Evolutionary conservation across 2,797 vertebrate species (phyloP).

Genomic region (Sebastes paucispinis): DNA sequence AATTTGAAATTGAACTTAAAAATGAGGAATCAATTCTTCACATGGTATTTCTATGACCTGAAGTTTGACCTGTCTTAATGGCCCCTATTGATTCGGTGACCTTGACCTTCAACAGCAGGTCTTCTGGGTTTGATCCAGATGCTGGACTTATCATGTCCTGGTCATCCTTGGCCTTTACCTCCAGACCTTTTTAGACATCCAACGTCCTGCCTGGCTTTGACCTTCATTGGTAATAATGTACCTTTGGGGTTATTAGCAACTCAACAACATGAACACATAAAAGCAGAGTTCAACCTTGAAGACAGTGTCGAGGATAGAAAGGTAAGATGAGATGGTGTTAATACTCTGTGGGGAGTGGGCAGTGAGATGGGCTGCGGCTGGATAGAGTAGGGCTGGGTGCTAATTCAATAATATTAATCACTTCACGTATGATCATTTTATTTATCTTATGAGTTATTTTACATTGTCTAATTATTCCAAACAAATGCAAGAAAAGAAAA

Average conservation of each 20-base stretch:
- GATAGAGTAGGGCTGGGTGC: neutral
- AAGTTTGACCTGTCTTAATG: neutral
- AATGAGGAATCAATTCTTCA: neutral
- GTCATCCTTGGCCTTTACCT: conserved; percentile 54
- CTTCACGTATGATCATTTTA: too few species aligned
- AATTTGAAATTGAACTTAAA: neutral
- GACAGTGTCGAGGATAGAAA: neutral
- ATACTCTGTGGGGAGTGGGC: neutral
- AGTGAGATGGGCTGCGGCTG: neutral
- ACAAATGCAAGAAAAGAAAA: too few species aligned
- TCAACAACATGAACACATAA: neutral
- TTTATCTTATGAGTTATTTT: too few species aligned
- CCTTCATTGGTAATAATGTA: conserved; percentile 20
- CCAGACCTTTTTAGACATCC: conserved; percentile 1
- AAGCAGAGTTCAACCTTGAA: neutral
- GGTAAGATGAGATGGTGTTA: neutral
- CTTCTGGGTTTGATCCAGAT: conserved; percentile 21
- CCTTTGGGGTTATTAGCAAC: neutral
- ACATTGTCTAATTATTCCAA: too few species aligned
- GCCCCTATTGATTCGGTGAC: conserved; percentile 31
- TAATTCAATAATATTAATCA: neutral
- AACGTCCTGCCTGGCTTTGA: conserved; percentile 20
- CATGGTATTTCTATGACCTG: neutral
- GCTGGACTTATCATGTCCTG: neutral
- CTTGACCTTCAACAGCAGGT: conserved; percentile 44